Base-by-base conservation (phyloP, 2,888 invertebrate genomes). In the Drosophila multiciliata region DNA sequence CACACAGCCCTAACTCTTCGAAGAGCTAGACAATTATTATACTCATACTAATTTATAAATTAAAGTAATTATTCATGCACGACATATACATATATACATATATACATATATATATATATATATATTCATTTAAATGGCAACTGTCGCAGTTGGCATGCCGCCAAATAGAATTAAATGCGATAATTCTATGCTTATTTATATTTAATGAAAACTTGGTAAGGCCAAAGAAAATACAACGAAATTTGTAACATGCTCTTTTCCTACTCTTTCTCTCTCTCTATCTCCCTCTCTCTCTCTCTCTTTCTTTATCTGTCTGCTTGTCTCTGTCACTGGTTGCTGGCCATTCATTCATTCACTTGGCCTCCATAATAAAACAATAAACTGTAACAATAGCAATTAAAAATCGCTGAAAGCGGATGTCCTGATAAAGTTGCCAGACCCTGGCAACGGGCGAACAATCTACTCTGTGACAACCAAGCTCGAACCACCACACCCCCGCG, bases 391-490 rank as follows among this genome's bases (percentile, higher is more conserved):
- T 86, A 86, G 89, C 88, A 87, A 89, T 89, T 87, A 87, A 87
- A 87, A 87, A 87, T 89, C 85, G 85, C 87, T 89, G 89, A 89
- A 81, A 87, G 87, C 87, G 87, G 89, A 89, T 89, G 89, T 87
- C 89, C 87, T 84, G 86, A 88, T 86, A 86, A 88, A 80, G 78
- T 82, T 82, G 73, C 75, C 83, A 82, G 86, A 85, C 88, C 83
- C 83, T 71, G 58, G 55, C 61, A 54, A 35, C 61, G 64, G 23
- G 58, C 36, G 52, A 36, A 48, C 59, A 53, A 29, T 38, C 36
- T 23, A 7, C 17, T 11, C 38, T 12, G 32, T 11, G 32, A 3
- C 35, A 15, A 29, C 1, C 7, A 29, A 29, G 6, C 29, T 29
- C 29, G 29, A 29, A 29, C 29, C 33, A 15, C 5, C 33, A 15